These are phyloP conservation scores for Eidolon helvum DNA, from an alignment of 2,113 vertebrate species.

Conservation along the genomic window DNA sequence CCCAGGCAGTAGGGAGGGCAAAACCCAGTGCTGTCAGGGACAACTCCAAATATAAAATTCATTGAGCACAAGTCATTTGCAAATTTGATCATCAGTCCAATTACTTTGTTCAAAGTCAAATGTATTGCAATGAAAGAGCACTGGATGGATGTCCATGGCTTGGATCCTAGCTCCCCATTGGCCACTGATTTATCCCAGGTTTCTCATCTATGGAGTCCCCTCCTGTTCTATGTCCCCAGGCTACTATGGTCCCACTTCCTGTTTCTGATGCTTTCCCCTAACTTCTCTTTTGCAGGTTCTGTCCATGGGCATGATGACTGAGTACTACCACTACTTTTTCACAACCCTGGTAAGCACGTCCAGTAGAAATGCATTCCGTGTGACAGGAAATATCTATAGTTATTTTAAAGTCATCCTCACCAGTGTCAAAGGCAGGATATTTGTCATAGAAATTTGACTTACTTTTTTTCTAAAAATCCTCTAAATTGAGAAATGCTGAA, in stretches of 20 bases:
- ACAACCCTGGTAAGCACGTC: conserved; percentile 93
- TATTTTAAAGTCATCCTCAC: neutral
- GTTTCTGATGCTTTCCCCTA: neutral
- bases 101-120: neutral
- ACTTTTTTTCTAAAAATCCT: neutral
- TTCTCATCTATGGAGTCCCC: neutral
- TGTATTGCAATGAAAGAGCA: neutral
- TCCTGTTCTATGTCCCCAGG: neutral
- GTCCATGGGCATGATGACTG: conserved; percentile 99
- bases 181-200: neutral
- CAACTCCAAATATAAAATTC: neutral
- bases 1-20: neutral
- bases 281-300: conserved; percentile 87
- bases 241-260: neutral
- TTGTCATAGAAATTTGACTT: neutral
- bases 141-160: neutral
- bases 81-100: neutral
- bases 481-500: neutral
- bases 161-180: neutral
- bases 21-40: neutral
- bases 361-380: neutral
- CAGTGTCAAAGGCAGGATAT: neutral
- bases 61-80: neutral
- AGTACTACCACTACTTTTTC: conserved; percentile 99
- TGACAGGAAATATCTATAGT: neutral